These are phyloP conservation scores for Mythimna impura DNA, from an alignment of 2,888 invertebrate species.

Conservation along the genomic window DNA sequence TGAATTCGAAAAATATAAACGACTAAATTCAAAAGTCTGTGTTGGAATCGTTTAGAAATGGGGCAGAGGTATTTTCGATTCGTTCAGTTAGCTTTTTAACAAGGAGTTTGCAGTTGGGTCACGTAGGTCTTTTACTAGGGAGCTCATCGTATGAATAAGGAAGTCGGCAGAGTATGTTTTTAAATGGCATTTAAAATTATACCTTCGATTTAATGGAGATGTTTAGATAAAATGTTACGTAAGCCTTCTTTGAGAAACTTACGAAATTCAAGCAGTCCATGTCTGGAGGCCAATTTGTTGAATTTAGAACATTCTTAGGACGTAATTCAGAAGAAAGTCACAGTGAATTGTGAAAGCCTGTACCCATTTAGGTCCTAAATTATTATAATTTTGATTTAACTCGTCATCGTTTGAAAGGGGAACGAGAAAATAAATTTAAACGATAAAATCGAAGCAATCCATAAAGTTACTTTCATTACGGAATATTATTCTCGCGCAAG, in stretches of 20 bases:
- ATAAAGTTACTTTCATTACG: slow-evolving; percentile 51
- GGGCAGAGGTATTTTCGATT: slow-evolving; percentile 66
- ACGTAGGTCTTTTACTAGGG: slow-evolving; percentile 76
- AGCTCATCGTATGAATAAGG: slow-evolving; percentile 70
- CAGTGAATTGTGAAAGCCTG: slow-evolving; percentile 5
- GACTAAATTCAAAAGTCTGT: slow-evolving; percentile 60
- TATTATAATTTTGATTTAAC: slow-evolving; percentile 33
- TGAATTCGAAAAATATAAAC: slow-evolving; percentile 59
- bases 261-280: background rate
- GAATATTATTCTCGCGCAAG: slow-evolving; percentile 25
- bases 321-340: background rate
- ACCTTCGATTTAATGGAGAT: slow-evolving; percentile 63
- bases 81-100: slow-evolving; percentile 66
- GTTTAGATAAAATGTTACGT: slow-evolving; percentile 59
- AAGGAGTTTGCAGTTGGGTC: slow-evolving; percentile 68
- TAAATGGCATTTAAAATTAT: slow-evolving; percentile 67
- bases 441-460: slow-evolving; percentile 52
- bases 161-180: slow-evolving; percentile 66
- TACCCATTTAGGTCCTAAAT: slow-evolving; percentile 12
- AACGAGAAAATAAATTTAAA: slow-evolving; percentile 41
- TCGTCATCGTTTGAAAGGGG: slow-evolving; percentile 46
- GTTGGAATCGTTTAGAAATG: slow-evolving; percentile 51
- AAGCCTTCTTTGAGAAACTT: slow-evolving; percentile 22
- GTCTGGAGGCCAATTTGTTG: background rate
- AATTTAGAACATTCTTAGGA: background rate